Percentiles rank a stretch among this genome's conserved stretches.
Conservation (phyloP, 2,113 vertebrate species). For the Dicaeum eximium region DNA sequence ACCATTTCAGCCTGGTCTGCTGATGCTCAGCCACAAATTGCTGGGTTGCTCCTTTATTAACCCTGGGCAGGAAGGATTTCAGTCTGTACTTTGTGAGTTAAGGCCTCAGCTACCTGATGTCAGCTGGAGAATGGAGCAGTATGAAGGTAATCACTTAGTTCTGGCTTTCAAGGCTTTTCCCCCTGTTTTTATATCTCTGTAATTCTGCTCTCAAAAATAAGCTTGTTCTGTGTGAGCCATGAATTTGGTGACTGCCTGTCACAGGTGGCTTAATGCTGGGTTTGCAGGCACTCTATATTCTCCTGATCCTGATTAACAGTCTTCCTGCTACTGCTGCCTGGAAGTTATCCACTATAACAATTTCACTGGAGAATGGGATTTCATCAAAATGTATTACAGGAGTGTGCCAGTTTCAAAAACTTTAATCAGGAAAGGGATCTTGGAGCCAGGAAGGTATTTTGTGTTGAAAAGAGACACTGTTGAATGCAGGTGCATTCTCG, state of each 20-base stretch:
- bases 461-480: background rate
- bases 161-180: background rate
- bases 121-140: background rate
- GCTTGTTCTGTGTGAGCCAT: constrained; percentile 12
- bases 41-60: background rate
- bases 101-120: background rate
- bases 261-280: background rate
- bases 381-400: constrained; percentile 42
- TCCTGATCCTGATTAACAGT: constrained; percentile 36
- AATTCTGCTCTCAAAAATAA: constrained; percentile 13
- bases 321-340: background rate
- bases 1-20: accelerated
- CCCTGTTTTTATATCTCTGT: background rate
- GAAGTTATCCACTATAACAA: constrained; percentile 29
- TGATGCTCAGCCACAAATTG: accelerated
- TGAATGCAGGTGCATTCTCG: background rate
- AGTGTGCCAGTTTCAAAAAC: constrained; percentile 27
- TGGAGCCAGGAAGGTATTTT: background rate
- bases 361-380: constrained; percentile 38
- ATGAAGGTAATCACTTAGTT: background rate
- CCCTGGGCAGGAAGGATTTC: background rate
- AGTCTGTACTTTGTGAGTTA: accelerated
- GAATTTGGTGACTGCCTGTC: background rate
- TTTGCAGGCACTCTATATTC: constrained; percentile 6
- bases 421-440: constrained; percentile 51